Percentiles rank a stretch among this genome's conserved stretches.
These are phyloP conservation scores for Callithrix jacchus DNA, from an alignment of 2,113 vertebrate species.

Conservation along the genomic window DNA sequence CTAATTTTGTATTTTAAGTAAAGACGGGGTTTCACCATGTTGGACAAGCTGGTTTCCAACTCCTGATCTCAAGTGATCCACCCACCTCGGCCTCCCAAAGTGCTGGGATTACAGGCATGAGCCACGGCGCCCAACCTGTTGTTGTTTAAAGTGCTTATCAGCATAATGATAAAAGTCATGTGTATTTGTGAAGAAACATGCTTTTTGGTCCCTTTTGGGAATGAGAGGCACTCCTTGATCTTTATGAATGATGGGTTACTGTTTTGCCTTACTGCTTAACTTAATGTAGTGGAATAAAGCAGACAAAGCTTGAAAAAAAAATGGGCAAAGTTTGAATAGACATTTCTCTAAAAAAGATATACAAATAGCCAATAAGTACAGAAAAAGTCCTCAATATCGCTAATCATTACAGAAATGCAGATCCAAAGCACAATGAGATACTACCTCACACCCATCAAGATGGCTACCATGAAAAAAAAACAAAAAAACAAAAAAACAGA, in stretches of 20 bases:
- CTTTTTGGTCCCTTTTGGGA: constrained; percentile 53
- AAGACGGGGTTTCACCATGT: no score
- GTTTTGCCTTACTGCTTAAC: constrained; percentile 82
- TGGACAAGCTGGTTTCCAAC: no score
- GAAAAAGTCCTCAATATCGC: not conserved
- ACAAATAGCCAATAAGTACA: not conserved
- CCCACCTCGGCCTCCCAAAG: no score
- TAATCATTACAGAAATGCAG: not conserved
- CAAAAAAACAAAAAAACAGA: not conserved
- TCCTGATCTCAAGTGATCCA: no score
- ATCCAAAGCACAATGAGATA: not conserved
- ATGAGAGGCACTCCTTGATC: constrained; percentile 61
- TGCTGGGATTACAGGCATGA: no score
- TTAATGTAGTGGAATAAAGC: constrained; percentile 87
- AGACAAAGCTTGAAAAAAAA: constrained; percentile 55
- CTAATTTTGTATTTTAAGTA: no score
- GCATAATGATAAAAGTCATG: constrained; percentile 17
- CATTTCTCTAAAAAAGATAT: not conserved
- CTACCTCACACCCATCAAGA: not conserved
- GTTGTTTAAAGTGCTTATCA: constrained; percentile 49
- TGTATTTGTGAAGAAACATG: constrained; percentile 50
- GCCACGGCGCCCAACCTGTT: not conserved
- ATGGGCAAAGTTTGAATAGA: not conserved
- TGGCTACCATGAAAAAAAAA: not conserved
- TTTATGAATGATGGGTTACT: constrained; percentile 69